Conservation (phyloP, 2,888 invertebrate genomes). For the Lottia scabra region DNA sequence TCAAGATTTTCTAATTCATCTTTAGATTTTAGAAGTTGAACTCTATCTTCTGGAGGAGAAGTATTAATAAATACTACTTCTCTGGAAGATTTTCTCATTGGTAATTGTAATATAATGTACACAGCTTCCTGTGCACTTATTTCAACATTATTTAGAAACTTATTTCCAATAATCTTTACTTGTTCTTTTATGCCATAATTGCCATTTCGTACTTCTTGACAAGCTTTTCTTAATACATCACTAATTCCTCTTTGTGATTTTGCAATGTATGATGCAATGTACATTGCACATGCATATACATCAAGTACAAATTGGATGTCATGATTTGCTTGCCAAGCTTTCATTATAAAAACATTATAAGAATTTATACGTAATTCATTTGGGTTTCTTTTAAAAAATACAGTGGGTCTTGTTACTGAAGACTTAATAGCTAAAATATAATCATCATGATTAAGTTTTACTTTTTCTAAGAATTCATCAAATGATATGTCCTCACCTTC, state of each 20-base stretch:
- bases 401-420: neutral
- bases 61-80: constrained; percentile 42
- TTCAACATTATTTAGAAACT: constrained; percentile 26
- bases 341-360: neutral
- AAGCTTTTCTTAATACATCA: constrained; percentile 33
- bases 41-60: constrained; percentile 34
- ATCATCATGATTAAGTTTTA: neutral
- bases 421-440: neutral
- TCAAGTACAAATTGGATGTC: constrained; percentile 12
- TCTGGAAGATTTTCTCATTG: constrained; percentile 35
- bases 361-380: constrained; percentile 6
- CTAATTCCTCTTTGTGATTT: constrained; percentile 41
- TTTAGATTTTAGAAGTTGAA: constrained; percentile 43
- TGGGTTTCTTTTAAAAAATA: constrained; percentile 8
- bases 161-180: constrained; percentile 36
- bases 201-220: constrained; percentile 30
- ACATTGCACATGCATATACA: constrained; percentile 17
- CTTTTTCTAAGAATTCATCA: neutral
- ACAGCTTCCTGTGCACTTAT: constrained; percentile 52
- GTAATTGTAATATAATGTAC: constrained; percentile 39
- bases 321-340: constrained; percentile 10
- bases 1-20: constrained; percentile 33
- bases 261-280: constrained; percentile 37
- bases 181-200: constrained; percentile 23
- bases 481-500: neutral